phyloP scores from a whole-genome alignment of 2,113 vertebrate genomes.

The Ictidomys tridecemlineatus region DNA sequence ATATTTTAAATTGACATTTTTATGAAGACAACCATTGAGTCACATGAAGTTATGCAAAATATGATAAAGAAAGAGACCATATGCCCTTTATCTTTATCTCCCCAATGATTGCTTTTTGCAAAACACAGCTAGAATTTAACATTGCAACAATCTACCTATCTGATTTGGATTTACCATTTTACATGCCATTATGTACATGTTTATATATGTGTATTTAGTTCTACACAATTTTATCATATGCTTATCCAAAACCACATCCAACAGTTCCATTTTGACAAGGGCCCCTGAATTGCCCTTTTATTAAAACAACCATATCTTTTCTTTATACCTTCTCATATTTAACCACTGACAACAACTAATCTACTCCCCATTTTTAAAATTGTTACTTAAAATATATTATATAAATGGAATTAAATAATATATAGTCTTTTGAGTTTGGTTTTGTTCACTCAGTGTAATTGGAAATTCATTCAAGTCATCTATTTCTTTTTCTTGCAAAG shows the following conservation, averaged over 20 bases:
- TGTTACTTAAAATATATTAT: neutral
- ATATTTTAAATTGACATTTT: neutral
- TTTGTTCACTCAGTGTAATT: neutral
- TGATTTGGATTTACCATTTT: neutral
- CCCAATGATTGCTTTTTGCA: neutral
- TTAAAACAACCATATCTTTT: neutral
- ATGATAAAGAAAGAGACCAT: neutral
- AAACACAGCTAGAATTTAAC: neutral
- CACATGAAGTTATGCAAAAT: neutral
- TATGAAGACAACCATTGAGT: neutral
- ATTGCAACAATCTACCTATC: neutral
- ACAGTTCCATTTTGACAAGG: neutral
- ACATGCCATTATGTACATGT: neutral
- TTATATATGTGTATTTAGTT: neutral
- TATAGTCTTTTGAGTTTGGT: neutral
- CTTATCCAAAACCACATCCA: neutral
- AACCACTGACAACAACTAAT: neutral
- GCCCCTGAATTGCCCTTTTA: neutral
- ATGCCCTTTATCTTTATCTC: neutral
- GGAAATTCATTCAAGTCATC: neutral
- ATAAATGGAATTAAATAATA: neutral
- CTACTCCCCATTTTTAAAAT: neutral
- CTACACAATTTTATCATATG: neutral
- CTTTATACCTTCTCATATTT: neutral
- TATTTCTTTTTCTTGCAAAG: neutral